A percentile compares a stretch with the other conserved stretches of the same genome.
Evolutionary conservation across 2,888 invertebrate species (phyloP).

Genomic region (Synanthedon vespiformis): DNA sequence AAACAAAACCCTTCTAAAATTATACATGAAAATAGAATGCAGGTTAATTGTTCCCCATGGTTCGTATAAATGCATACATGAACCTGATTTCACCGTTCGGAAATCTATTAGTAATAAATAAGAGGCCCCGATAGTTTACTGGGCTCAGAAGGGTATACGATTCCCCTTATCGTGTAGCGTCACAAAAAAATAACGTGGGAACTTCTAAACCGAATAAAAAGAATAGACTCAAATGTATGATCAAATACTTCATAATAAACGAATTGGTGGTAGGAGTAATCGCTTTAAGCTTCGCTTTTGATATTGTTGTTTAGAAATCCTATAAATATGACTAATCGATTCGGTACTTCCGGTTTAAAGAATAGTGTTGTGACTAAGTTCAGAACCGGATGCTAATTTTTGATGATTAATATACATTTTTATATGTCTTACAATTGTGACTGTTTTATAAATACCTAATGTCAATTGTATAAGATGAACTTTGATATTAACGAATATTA

Average conservation of each 20-base stretch:
- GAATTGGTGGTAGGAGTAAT: neutral
- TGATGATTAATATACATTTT: neutral
- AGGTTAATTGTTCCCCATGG: constrained; percentile 14
- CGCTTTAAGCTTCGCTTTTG: neutral
- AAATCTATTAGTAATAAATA: constrained; percentile 67
- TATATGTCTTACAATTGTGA: too few relatives aligned
- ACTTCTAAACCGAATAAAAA: constrained; percentile 32
- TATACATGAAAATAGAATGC: too few relatives aligned
- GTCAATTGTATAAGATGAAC: too few relatives aligned
- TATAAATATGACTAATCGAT: neutral
- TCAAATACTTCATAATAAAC: constrained; percentile 15
- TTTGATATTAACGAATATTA: too few relatives aligned
- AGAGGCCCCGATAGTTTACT: constrained; percentile 53
- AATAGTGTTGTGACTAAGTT: constrained; percentile 7
- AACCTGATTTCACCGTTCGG: constrained; percentile 45
- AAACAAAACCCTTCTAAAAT: too few relatives aligned
- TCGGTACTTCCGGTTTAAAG: neutral
- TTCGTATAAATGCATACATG: constrained; percentile 40
- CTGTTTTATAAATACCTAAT: too few relatives aligned
- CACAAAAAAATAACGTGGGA: constrained; percentile 66
- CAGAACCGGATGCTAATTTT: neutral
- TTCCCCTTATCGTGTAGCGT: constrained; percentile 61
- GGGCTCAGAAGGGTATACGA: constrained; percentile 60
- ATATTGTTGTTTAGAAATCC: neutral
- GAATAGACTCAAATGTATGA: constrained; percentile 45